Conservation (phyloP, 2,797 vertebrate species). For the Hydrolagus colliei region DNA sequence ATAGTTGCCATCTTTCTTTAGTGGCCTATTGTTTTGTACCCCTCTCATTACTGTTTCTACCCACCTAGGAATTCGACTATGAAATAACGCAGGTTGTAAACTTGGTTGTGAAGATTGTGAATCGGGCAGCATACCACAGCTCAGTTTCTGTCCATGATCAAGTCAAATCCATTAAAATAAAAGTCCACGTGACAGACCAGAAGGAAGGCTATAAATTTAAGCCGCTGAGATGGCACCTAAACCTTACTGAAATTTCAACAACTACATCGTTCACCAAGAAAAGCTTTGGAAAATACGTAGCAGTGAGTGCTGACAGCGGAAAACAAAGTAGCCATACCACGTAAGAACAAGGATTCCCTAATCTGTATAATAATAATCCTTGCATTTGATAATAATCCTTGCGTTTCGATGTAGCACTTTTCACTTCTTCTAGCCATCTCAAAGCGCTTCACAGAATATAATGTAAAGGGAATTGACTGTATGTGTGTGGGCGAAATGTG, state of each 20-base stretch:
- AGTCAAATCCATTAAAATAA: neutral
- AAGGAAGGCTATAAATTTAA: slow-evolving; percentile 19
- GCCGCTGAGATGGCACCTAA: neutral
- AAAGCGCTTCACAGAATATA: too few species aligned
- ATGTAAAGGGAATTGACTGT: too few species aligned
- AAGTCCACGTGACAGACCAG: neutral
- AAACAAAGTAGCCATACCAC: slow-evolving; percentile 2
- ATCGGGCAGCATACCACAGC: neutral
- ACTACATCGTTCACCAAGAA: neutral
- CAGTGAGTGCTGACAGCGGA: slow-evolving; percentile 1
- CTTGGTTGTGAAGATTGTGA: neutral
- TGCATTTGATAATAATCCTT: too few species aligned
- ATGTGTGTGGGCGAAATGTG: too few species aligned
- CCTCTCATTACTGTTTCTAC: too few species aligned
- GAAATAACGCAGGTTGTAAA: neutral
- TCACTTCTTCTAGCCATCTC: too few species aligned
- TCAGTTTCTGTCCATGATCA: fast-evolving
- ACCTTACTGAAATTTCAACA: neutral
- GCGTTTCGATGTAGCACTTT: too few species aligned
- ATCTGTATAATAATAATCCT: too few species aligned
- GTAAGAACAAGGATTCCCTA: neutral
- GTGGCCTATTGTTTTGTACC: neutral
- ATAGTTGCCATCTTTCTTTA: neutral
- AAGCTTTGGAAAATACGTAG: neutral
- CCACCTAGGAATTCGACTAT: neutral